A percentile compares a stretch with the other conserved stretches of the same genome.
Conservation (phyloP, 2,113 vertebrate species). For the Larimichthys crocea region DNA sequence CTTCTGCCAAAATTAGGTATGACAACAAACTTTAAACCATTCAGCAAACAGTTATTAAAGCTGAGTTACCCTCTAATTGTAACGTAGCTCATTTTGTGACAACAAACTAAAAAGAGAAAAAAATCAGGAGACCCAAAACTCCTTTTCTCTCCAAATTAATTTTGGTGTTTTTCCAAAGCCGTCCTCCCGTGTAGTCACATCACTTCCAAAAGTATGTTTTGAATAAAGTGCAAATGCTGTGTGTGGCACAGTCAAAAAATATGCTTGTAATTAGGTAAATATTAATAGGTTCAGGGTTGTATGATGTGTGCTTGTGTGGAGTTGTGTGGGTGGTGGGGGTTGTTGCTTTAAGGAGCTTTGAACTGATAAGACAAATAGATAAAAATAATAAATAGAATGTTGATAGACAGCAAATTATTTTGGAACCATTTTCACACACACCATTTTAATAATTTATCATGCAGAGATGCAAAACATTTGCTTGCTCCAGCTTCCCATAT, state of each 20-base stretch:
- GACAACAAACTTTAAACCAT: conserved; percentile 65
- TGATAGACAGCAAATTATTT: background rate
- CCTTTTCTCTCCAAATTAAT: conserved; percentile 17
- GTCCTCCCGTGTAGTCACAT: conserved; percentile 21
- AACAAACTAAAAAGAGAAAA: background rate
- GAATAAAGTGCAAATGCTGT: conserved; percentile 54
- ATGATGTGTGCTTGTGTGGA: background rate
- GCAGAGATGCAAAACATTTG: background rate
- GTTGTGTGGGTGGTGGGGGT: background rate
- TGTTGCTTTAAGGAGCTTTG: background rate
- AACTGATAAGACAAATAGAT: background rate
- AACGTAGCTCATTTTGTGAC: conserved; percentile 10
- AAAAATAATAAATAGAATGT: too few species aligned
- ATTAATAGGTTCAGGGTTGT: conserved; percentile 10
- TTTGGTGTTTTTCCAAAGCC: conserved; percentile 33
- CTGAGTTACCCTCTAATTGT: background rate
- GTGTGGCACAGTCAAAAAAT: conserved; percentile 41
- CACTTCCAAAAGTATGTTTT: conserved; percentile 57
- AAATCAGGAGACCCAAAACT: background rate
- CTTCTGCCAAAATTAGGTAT: conserved; percentile 54
- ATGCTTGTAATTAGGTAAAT: conserved; percentile 38
- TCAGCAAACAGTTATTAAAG: conserved; percentile 57
- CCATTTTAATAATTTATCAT: background rate
- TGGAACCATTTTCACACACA: background rate
- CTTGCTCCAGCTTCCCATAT: background rate